Evolutionary conservation across 2,113 vertebrate species (phyloP).

Genomic region (Triplophysa dalaica): DNA sequence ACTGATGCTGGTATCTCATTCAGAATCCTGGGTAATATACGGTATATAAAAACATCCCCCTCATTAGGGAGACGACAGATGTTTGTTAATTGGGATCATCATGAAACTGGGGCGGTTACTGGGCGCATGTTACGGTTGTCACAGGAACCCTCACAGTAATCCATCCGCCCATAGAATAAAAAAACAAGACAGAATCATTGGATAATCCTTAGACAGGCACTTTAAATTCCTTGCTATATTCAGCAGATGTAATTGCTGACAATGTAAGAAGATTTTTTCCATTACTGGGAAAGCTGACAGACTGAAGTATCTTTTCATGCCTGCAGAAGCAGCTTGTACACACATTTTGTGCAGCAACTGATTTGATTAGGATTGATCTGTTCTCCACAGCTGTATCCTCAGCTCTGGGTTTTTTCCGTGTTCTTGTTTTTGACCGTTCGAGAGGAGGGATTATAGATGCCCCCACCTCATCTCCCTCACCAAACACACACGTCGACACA

Average conservation of each 20-base stretch:
- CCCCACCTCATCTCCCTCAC: slow-evolving; percentile 58
- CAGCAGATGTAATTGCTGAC: slow-evolving; percentile 54
- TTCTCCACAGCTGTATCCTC: slow-evolving; percentile 48
- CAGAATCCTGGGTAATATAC: slow-evolving; percentile 32
- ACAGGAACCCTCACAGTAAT: slow-evolving; percentile 37
- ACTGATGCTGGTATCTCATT: slow-evolving; percentile 44
- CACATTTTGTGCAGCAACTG: slow-evolving; percentile 41
- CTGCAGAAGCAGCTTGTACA: slow-evolving; percentile 48
- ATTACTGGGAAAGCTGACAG: slow-evolving; percentile 50
- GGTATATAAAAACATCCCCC: slow-evolving; percentile 34
- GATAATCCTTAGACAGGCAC: slow-evolving; percentile 43
- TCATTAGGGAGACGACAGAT: slow-evolving; percentile 49
- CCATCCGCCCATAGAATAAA: slow-evolving; percentile 37
- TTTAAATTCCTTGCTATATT: slow-evolving; percentile 49
- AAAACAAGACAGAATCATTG: slow-evolving; percentile 46
- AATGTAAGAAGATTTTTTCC: slow-evolving; percentile 51
- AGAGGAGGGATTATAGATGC: slow-evolving; percentile 61
- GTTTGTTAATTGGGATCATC: slow-evolving; percentile 56
- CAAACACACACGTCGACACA: slow-evolving; percentile 54
- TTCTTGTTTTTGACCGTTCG: slow-evolving; percentile 57
- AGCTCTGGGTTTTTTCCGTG: slow-evolving; percentile 31
- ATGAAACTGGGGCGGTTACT: slow-evolving; percentile 55
- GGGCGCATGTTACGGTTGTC: slow-evolving; percentile 37
- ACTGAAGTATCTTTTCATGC: slow-evolving; percentile 50
- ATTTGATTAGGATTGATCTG: slow-evolving; percentile 56